Evolutionary conservation across 2,888 invertebrate genomes (phyloP).

Genomic region (Esperia sulphurella): DNA sequence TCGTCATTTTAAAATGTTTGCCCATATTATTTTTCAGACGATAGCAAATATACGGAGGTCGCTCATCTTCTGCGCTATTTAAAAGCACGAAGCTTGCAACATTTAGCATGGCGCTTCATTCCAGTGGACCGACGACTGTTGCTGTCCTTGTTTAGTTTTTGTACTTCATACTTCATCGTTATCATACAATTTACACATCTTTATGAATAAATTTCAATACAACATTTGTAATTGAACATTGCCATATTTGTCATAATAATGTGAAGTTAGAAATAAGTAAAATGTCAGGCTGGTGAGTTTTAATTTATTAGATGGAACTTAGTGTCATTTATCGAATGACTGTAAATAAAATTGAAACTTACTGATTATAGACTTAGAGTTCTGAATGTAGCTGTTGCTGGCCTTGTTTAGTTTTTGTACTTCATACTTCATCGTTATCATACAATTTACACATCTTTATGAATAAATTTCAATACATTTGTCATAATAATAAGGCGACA

Average conservation of each 20-base stretch:
- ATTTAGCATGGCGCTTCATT: constrained; percentile 1
- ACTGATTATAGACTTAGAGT: too few relatives aligned
- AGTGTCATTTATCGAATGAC: too few relatives aligned
- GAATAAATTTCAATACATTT: too few relatives aligned
- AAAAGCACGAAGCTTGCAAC: neutral
- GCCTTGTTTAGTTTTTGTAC: constrained; percentile 1
- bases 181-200: constrained; percentile 3
- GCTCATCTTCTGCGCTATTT: neutral
- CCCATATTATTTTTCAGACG: neutral
- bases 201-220: neutral
- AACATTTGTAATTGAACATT: too few relatives aligned
- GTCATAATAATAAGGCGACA: too few relatives aligned
- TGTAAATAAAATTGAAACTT: too few relatives aligned
- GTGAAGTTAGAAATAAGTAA: too few relatives aligned
- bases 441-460: constrained; percentile 4
- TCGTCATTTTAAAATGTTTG: too few relatives aligned
- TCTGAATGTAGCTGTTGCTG: too few relatives aligned
- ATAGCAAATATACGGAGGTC: neutral
- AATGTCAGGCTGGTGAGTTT: too few relatives aligned
- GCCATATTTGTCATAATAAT: too few relatives aligned
- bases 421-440: neutral
- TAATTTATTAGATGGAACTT: too few relatives aligned
- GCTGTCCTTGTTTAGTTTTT: neutral
- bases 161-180: constrained; percentile 2
- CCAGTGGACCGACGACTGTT: neutral